phyloP scores from a whole-genome alignment of 2,797 vertebrate genomes.

The Emydoidea blandingii region DNA sequence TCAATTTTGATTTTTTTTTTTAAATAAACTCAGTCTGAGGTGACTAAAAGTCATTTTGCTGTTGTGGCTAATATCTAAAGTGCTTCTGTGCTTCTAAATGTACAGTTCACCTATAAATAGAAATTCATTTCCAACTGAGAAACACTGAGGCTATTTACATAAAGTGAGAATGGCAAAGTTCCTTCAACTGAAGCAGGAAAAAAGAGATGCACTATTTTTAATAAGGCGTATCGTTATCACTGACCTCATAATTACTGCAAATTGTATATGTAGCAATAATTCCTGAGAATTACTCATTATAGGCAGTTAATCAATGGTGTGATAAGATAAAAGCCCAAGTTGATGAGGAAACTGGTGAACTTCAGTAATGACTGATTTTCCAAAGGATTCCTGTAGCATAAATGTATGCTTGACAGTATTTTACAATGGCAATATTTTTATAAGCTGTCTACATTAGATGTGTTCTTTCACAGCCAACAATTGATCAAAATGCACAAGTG shows the following conservation, averaged over 20 bases:
- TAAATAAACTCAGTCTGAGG: conserved; percentile 38
- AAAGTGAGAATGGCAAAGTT: conserved; percentile 25
- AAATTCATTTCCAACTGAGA: conserved; percentile 18
- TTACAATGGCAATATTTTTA: background rate
- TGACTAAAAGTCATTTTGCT: conserved; percentile 30
- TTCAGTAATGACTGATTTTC: conserved; percentile 44
- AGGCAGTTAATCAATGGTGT: conserved; percentile 42
- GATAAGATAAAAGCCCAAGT: conserved; percentile 21
- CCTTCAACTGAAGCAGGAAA: conserved; percentile 33
- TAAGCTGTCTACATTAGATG: background rate
- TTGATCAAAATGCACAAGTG: background rate
- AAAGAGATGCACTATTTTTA: conserved; percentile 17
- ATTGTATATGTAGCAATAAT: conserved; percentile 28
- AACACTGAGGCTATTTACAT: conserved; percentile 43
- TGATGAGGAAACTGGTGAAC: conserved; percentile 42
- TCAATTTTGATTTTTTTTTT: conserved; percentile 52
- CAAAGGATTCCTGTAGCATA: fast-evolving
- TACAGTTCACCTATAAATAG: conserved; percentile 3
- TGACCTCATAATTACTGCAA: conserved; percentile 50
- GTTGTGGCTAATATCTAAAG: conserved; percentile 18
- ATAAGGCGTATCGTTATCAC: conserved; percentile 7
- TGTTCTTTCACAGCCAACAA: background rate
- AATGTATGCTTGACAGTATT: background rate
- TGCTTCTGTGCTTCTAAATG: conserved; percentile 27
- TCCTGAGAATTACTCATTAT: conserved; percentile 26